Evolutionary conservation across 2,113 vertebrate species (phyloP).

Genomic region (Anas platyrhynchos): DNA sequence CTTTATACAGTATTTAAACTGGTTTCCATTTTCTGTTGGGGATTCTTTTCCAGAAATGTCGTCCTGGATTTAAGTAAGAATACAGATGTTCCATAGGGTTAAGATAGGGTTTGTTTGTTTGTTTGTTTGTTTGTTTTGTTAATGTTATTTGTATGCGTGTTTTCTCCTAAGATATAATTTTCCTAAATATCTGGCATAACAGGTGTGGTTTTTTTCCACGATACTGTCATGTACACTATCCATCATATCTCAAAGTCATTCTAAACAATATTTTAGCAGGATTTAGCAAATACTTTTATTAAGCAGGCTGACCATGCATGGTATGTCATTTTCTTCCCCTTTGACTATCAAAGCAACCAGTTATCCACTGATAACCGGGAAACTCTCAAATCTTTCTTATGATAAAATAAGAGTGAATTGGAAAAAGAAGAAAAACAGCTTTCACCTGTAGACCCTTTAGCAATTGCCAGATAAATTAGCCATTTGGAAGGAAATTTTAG

Average conservation of each 20-base stretch:
- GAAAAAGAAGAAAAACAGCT: not conserved
- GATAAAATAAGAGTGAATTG: not conserved
- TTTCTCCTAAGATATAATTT: not conserved
- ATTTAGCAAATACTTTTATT: not conserved
- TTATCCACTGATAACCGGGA: not conserved
- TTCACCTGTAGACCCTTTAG: not conserved
- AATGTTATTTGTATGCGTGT: too few species aligned
- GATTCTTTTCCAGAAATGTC: not conserved
- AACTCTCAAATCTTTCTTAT: not conserved
- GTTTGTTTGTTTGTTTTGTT: too few species aligned
- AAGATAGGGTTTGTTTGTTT: too few species aligned
- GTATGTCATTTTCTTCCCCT: not conserved
- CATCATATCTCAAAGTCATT: not conserved
- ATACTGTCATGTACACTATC: not conserved
- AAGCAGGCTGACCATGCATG: not conserved
- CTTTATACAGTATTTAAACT: not conserved
- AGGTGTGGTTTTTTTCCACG: not conserved
- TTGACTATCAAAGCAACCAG: not conserved
- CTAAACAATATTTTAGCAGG: not conserved
- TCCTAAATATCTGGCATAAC: not conserved
- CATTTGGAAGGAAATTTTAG: not conserved
- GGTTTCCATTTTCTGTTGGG: not conserved
- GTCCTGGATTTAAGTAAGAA: not conserved
- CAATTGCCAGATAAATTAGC: not conserved
- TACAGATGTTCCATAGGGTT: too few species aligned